Evolutionary conservation across 2,113 vertebrate genomes (phyloP).

Genomic region (Etheostoma spectabile): DNA sequence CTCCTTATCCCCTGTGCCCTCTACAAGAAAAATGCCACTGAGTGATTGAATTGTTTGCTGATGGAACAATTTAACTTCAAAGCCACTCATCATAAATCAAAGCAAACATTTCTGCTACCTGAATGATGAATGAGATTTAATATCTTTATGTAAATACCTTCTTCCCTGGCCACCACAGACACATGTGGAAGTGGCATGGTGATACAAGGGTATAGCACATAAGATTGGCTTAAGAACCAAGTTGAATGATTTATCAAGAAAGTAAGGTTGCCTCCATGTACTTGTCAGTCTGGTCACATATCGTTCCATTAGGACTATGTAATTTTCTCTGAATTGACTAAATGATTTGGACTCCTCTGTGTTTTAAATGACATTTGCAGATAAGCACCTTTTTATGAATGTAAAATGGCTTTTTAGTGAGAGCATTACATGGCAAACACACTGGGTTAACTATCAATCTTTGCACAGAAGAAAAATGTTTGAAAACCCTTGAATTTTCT

Average conservation of each 20-base stretch:
- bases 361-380: constrained; percentile 46
- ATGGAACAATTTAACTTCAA: constrained; percentile 74
- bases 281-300: constrained; percentile 42
- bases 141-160: constrained; percentile 53
- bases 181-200: constrained; percentile 11
- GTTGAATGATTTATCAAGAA: constrained; percentile 24
- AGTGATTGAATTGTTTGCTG: constrained; percentile 76
- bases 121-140: constrained; percentile 68
- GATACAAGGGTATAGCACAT: neutral
- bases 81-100: constrained; percentile 73
- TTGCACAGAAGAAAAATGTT: neutral
- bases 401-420: constrained; percentile 37
- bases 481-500: neutral
- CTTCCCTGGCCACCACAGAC: neutral
- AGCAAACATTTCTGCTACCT: constrained; percentile 53
- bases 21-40: constrained; percentile 49
- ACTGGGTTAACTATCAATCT: constrained; percentile 21
- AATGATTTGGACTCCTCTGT: constrained; percentile 43
- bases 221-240: constrained; percentile 15
- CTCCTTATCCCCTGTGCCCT: constrained; percentile 56
- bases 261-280: constrained; percentile 13
- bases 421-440: constrained; percentile 27
- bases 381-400: constrained; percentile 50
- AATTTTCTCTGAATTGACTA: constrained; percentile 55
- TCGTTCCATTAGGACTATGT: constrained; percentile 35